These are phyloP conservation scores for Pelusios castaneus DNA, from an alignment of 2,113 vertebrate genomes.

Conservation along the genomic window DNA sequence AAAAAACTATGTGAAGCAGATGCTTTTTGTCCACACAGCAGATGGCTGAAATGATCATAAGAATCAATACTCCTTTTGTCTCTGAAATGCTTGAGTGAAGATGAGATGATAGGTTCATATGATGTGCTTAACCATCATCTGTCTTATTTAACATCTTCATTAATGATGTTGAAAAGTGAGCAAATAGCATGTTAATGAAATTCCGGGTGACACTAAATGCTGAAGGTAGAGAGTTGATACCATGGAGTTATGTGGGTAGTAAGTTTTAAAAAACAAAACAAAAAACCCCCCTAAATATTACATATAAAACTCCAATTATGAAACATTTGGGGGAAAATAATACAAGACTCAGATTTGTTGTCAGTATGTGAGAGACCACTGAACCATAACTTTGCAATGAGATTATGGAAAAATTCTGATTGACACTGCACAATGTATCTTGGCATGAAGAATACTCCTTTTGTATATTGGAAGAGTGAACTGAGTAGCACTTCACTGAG, in stretches of 20 bases:
- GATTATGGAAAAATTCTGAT: neutral
- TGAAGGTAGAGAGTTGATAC: neutral
- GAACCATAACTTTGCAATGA: neutral
- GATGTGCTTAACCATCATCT: neutral
- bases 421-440: fast-evolving
- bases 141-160: neutral
- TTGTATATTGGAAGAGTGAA: neutral
- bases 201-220: neutral
- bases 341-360: neutral
- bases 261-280: neutral
- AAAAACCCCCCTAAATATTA: fast-evolving
- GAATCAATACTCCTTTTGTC: neutral
- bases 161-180: neutral
- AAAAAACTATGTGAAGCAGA: neutral
- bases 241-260: neutral
- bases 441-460: neutral
- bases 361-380: neutral
- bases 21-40: neutral
- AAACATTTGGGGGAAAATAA: neutral
- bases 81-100: neutral
- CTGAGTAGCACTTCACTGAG: neutral
- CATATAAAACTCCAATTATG: neutral
- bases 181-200: neutral
- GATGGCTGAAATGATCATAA: neutral
- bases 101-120: neutral